Conservation (phyloP, 2,888 invertebrate genomes). For the Drosophila paucipuncta region DNA sequence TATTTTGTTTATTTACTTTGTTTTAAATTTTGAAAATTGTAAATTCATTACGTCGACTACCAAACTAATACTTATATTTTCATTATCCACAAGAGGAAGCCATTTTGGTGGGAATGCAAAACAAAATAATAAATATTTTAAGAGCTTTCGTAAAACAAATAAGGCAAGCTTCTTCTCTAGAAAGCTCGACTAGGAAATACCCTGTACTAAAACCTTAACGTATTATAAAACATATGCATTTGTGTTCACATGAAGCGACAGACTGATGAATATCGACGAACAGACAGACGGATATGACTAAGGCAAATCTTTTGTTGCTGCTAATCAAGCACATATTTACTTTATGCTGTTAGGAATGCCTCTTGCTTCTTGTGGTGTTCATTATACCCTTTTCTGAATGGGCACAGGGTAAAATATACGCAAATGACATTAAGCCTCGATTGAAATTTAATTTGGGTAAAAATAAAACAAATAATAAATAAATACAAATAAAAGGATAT, state of each 20-base stretch:
- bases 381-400: neutral
- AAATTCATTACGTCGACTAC: too few relatives aligned
- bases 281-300: neutral
- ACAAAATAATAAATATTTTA: conserved; percentile 12
- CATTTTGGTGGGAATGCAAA: neutral
- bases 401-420: neutral
- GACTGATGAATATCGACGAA: neutral
- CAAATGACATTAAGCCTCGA: conserved; percentile 21
- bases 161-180: neutral
- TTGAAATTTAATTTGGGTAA: conserved; percentile 28
- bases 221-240: neutral
- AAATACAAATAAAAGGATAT: conserved; percentile 24
- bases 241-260: neutral
- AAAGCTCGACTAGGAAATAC: too few relatives aligned
- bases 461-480: too few relatives aligned
- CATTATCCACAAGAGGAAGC: conserved; percentile 7
- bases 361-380: neutral
- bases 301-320: neutral
- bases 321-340: neutral
- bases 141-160: conserved; percentile 20
- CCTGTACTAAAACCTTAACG: too few relatives aligned
- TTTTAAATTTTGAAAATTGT: neutral
- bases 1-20: neutral
- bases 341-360: neutral
- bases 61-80: neutral